Percentiles rank a stretch among this genome's conserved stretches.
phyloP scores from a whole-genome alignment of 2,888 invertebrate species.

The Synergus laeviventris region DNA sequence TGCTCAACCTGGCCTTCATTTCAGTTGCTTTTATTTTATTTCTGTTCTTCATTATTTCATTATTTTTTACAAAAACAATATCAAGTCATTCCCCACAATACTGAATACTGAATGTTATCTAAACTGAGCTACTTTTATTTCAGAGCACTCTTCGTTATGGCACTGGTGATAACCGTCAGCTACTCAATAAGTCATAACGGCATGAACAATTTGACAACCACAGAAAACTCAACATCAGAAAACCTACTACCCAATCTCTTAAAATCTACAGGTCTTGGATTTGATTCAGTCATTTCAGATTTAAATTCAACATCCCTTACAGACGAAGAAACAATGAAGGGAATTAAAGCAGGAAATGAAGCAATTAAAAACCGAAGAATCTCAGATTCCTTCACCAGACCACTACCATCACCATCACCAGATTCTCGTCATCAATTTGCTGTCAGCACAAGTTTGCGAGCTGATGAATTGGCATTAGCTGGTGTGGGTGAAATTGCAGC shows the following conservation, averaged over 20 bases:
- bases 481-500: conserved; percentile 85
- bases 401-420: conserved; percentile 79
- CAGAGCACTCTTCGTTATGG: conserved; percentile 78
- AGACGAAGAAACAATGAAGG: conserved; percentile 76
- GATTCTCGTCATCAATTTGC: conserved; percentile 85
- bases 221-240: conserved; percentile 38
- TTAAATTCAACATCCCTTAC: conserved; percentile 40
- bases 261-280: conserved; percentile 47
- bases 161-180: conserved; percentile 78
- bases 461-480: conserved; percentile 81
- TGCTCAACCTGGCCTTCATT: background rate
- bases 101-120: background rate
- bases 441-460: conserved; percentile 80
- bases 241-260: conserved; percentile 43
- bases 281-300: conserved; percentile 41
- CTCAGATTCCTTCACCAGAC: conserved; percentile 78
- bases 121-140: conserved; percentile 4
- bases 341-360: conserved; percentile 78
- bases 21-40: no score
- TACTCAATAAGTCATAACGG: conserved; percentile 70
- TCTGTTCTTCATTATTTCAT: no score
- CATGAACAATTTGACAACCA: conserved; percentile 60
- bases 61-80: no score
- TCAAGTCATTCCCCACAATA: background rate
- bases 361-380: conserved; percentile 79